Conservation (phyloP, 2,888 invertebrate genomes). For the Heliconius ethilla region DNA sequence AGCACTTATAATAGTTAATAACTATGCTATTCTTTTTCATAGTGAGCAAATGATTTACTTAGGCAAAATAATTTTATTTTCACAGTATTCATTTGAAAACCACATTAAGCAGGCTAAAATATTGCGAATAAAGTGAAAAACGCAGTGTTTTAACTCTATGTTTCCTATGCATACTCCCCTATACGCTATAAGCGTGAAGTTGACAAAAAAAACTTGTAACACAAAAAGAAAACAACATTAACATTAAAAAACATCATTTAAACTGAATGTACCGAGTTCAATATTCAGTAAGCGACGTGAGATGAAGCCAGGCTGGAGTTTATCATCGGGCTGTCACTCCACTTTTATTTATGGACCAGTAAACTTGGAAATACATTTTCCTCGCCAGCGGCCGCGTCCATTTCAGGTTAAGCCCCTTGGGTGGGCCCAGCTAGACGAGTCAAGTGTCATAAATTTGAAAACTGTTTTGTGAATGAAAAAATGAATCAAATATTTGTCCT, state of each 20-base stretch:
- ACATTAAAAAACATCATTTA: slow-evolving; percentile 20
- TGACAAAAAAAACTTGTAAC: neutral
- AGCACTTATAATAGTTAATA: too few species aligned
- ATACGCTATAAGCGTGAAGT: too few species aligned
- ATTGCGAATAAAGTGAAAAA: too few species aligned
- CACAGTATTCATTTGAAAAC: too few species aligned
- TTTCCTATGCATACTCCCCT: too few species aligned
- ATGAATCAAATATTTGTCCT: slow-evolving; percentile 60
- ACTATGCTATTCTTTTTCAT: too few species aligned
- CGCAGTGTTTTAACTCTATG: too few species aligned
- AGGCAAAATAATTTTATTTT: too few species aligned
- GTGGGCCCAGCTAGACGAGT: slow-evolving; percentile 78
- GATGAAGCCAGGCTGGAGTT: slow-evolving; percentile 77
- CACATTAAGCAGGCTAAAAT: too few species aligned
- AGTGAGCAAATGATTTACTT: too few species aligned
- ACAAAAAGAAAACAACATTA: neutral
- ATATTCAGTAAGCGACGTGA: slow-evolving; percentile 75
- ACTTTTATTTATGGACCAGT: slow-evolving; percentile 80
- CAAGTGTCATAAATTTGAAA: slow-evolving; percentile 81
- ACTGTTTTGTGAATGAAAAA: slow-evolving; percentile 75
- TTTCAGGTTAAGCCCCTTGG: slow-evolving; percentile 81
- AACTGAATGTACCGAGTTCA: slow-evolving; percentile 55
- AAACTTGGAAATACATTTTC: slow-evolving; percentile 82
- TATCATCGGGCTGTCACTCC: slow-evolving; percentile 81
- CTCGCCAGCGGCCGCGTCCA: slow-evolving; percentile 76